Evolutionary conservation across 2,888 invertebrate species (phyloP), one percentile per base, ranked within the genome.

Genomic region (Eucera pruinosa): DNA sequence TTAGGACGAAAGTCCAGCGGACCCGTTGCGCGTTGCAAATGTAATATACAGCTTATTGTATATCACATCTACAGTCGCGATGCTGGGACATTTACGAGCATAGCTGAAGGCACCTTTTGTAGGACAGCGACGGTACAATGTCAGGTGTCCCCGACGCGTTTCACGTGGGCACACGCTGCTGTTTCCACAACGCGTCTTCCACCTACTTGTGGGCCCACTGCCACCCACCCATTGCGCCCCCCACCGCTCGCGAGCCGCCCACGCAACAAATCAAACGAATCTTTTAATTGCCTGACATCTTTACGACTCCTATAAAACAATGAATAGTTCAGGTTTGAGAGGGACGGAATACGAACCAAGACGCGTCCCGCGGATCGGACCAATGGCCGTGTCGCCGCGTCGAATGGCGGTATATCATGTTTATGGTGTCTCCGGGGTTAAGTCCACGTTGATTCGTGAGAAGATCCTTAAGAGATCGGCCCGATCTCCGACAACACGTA

Each of bases 221-320:
- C 77, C 70, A 71, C 77, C 70, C 66, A 69, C 71, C 67, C 2
- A 43, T 20, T 9, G 33, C 18, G 23, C 5, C 11, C 5, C 18
- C 15, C 9, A 18, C 54, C 47, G 13, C n/a, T 18, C 25, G 36
- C 57, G 41, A n/a, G n/a, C 65, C 87, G 82, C 88, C 88, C 87
- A 89, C 88, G 81, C 83, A 83, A 86, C 85, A 87, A 87, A 88
- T 88, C 87, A 87, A 82, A 45, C 76, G 80, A 86, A 83, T 80
- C 81, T 88, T 89, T 89, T 89, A 90, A 91, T 90, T 90, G 87
- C 81, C 79, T 82, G 88, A 86, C 89, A 85, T 84, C 72, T 91
- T 91, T 89, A 90, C 81, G 83, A 68, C 86, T 78, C 77, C 88
- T 87, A 91, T 91, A 91, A 91, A 91, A 90, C 91, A 91, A 90